Conservation (phyloP, 2,888 invertebrate genomes). For the Emesis castigata region DNA sequence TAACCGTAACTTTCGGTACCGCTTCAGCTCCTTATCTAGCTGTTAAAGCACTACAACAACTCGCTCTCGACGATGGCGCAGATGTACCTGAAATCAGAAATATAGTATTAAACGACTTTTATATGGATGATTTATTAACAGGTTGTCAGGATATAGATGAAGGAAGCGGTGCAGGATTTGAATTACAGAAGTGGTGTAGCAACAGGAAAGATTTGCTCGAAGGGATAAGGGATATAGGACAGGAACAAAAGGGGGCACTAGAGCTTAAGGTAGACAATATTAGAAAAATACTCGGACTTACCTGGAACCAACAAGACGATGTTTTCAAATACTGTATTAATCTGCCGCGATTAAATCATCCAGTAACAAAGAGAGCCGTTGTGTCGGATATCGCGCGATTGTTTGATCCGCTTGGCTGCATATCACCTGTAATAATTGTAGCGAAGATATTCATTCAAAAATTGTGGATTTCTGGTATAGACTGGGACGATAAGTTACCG, state of each 20-base stretch:
- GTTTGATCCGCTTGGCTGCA: slow-evolving; percentile 72
- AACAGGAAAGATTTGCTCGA: slow-evolving; percentile 34
- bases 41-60: slow-evolving; percentile 51
- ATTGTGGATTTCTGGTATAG: slow-evolving; percentile 67
- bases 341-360: slow-evolving; percentile 10
- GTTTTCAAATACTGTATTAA: slow-evolving; percentile 24
- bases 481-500: slow-evolving; percentile 68
- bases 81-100: slow-evolving; percentile 32
- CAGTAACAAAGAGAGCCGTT: slow-evolving; percentile 69
- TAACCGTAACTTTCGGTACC: slow-evolving; percentile 61
- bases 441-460: slow-evolving; percentile 70
- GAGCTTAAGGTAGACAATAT: slow-evolving; percentile 1
- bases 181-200: slow-evolving; percentile 63
- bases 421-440: slow-evolving; percentile 62
- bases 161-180: slow-evolving; percentile 65
- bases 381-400: slow-evolving; percentile 68
- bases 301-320: slow-evolving; percentile 22
- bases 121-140: slow-evolving; percentile 62
- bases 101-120: slow-evolving; percentile 38
- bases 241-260: background rate
- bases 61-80: slow-evolving; percentile 35
- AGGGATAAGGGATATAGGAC: background rate
- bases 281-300: slow-evolving; percentile 17
- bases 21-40: slow-evolving; percentile 60
- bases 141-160: slow-evolving; percentile 55